Evolutionary conservation across 2,113 vertebrate genomes (phyloP).

Genomic region (Microtus richardsoni): DNA sequence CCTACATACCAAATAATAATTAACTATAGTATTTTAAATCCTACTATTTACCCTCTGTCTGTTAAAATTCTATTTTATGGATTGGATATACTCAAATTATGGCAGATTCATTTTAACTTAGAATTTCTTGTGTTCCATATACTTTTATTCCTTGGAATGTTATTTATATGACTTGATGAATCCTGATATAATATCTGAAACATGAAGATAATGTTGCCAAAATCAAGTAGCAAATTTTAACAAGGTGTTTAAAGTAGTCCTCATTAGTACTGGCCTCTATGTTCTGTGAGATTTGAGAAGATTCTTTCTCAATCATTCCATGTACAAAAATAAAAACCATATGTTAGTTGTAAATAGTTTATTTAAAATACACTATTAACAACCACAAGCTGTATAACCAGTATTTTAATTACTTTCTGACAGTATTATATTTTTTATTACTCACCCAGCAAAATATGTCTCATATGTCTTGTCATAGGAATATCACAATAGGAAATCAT

Average conservation of each 20-base stretch:
- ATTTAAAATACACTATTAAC: not conserved
- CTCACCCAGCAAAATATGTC: not conserved
- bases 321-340: not conserved
- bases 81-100: not conserved
- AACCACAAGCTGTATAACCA: not conserved
- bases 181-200: not conserved
- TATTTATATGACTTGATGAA: not conserved
- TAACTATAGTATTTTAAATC: not conserved
- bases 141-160: conserved; percentile 2
- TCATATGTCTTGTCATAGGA: not conserved
- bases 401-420: not conserved
- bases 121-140: not conserved
- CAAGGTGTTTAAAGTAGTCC: not conserved
- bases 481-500: not conserved
- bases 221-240: not conserved
- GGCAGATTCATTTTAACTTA: not conserved
- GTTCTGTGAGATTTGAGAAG: not conserved
- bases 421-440: not conserved
- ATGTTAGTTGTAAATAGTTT: not conserved
- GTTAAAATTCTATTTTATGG: not conserved
- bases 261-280: not conserved
- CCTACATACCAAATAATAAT: not conserved
- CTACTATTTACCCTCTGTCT: not conserved
- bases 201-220: not conserved
- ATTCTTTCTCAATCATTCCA: not conserved